Evolutionary conservation across 2,888 invertebrate genomes (phyloP).

Genomic region (Campopleginae sp.): DNA sequence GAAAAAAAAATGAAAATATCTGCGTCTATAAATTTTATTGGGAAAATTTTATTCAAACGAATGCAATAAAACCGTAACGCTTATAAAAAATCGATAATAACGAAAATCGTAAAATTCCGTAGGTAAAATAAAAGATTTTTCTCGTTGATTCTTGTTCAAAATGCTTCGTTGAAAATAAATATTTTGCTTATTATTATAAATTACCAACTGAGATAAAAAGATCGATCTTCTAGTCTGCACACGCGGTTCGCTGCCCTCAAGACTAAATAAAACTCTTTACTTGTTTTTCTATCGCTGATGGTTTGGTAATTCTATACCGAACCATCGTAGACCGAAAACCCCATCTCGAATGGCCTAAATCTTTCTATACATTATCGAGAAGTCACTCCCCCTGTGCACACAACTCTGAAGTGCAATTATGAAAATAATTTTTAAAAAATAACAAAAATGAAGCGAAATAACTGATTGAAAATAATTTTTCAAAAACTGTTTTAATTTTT

Average conservation of each 20-base stretch:
- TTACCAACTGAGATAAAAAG: neutral
- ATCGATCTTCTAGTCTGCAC: neutral
- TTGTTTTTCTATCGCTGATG: neutral
- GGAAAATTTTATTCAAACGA: neutral
- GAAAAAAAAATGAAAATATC: too few relatives aligned
- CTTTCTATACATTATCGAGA: neutral
- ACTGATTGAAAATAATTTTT: neutral
- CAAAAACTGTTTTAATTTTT: neutral
- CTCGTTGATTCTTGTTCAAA: neutral
- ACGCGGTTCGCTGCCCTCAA: neutral
- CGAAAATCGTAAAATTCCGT: neutral
- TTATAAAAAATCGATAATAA: neutral
- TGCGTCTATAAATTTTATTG: neutral
- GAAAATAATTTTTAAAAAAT: neutral
- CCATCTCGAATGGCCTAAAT: neutral
- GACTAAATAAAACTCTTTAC: neutral
- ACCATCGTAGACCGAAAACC: neutral
- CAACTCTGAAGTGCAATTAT: neutral
- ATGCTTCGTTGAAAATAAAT: neutral
- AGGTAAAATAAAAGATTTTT: neutral
- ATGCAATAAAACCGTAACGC: neutral
- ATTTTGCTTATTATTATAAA: neutral
- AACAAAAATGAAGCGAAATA: neutral
- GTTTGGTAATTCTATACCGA: neutral
- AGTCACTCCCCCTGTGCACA: neutral